These are phyloP conservation scores for Psilopsiagon aurifrons DNA, from an alignment of 2,113 vertebrate genomes.

Conservation along the genomic window DNA sequence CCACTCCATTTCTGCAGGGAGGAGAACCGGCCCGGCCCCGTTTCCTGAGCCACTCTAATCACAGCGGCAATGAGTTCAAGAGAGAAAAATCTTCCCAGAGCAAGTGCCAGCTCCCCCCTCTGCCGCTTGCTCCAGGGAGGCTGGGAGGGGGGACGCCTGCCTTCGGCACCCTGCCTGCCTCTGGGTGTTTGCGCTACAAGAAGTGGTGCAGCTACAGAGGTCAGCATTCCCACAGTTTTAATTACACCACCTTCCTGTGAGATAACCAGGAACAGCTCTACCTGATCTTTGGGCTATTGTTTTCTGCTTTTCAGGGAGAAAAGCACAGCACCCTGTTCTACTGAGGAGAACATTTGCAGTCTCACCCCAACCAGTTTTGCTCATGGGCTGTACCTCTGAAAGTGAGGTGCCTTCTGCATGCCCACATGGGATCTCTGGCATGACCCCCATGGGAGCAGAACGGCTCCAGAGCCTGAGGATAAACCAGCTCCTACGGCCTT, in stretches of 20 bases:
- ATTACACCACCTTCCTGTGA: constrained; percentile 7
- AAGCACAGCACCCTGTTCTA: not conserved
- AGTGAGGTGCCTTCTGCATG: not conserved
- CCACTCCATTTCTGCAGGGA: constrained; percentile 47
- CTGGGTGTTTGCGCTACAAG: not conserved
- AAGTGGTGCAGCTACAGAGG: not conserved
- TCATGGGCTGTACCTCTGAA: not conserved
- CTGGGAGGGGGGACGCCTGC: not conserved
- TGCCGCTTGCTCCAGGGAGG: not conserved
- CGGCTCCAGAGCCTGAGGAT: not conserved
- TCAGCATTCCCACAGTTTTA: not conserved
- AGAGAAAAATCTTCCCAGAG: constrained; percentile 67
- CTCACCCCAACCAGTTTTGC: not conserved
- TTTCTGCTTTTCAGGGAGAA: not conserved
- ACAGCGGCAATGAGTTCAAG: constrained; percentile 59
- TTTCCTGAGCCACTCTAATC: constrained; percentile 62
- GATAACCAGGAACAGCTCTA: not conserved
- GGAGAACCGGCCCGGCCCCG: constrained; percentile 54
- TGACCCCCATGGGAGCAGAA: not conserved
- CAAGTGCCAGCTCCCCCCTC: constrained; percentile 56
- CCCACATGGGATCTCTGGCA: not conserved
- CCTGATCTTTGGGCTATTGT: constrained; percentile 24
- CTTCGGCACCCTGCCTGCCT: constrained; percentile 14
- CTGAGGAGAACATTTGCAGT: not conserved
- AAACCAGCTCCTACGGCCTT: constrained; percentile 27